Evolutionary conservation across 30 jellyfish, hydroid and myxozoan genomes (phyloP).

Genomic region (Hydractinia echinata): DNA sequence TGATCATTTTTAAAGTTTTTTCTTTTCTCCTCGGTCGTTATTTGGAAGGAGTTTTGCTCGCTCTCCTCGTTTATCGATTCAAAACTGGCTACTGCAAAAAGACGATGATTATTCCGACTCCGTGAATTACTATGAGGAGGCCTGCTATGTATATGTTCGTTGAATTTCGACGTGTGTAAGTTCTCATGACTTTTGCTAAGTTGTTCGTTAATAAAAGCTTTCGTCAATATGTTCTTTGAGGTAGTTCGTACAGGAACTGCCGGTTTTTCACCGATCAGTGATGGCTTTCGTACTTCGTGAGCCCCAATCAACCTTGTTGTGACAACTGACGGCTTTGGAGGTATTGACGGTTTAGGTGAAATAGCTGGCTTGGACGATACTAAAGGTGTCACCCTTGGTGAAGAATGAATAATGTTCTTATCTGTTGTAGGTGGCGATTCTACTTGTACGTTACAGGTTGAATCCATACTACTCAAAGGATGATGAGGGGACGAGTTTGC

Average conservation of each 20-base stretch:
- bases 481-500: background rate
- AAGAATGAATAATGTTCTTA: too few species aligned
- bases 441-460: background rate
- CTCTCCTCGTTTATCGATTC: slow-evolving; percentile 28
- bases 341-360: background rate
- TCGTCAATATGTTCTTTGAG: background rate
- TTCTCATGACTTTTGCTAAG: background rate
- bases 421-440: background rate
- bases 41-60: background rate
- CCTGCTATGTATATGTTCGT: background rate
- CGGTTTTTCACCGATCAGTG: slow-evolving; percentile 19
- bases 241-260: background rate
- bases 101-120: background rate
- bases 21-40: background rate
- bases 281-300: background rate
- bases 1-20: background rate
- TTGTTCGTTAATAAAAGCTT: slow-evolving; percentile 6
- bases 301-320: background rate
- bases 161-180: background rate
- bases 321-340: slow-evolving; percentile 7
- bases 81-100: background rate
- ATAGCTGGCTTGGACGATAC: background rate
- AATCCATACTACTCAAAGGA: background rate
- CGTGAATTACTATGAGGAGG: background rate
- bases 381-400: background rate